These are phyloP conservation scores for Iselma pallidipennis DNA, from an alignment of 2,888 invertebrate species.

Conservation along the genomic window DNA sequence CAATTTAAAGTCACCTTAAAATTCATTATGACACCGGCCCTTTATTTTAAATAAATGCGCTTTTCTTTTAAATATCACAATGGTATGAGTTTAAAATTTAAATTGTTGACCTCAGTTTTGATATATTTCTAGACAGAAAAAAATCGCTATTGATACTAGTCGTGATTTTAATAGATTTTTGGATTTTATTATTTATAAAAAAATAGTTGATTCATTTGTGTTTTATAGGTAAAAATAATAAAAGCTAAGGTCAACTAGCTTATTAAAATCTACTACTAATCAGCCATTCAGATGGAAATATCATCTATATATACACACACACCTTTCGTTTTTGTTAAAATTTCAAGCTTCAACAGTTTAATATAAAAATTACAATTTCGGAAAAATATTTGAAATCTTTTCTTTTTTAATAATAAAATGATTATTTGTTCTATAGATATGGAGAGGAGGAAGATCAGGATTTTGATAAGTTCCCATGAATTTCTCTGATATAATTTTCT, in stretches of 20 bases:
- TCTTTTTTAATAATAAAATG: not conserved
- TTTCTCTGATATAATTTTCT: not conserved
- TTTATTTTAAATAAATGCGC: not conserved
- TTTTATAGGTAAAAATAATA: not conserved
- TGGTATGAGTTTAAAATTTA: conserved; percentile 7
- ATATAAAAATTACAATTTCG: not conserved
- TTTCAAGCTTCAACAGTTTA: not conserved
- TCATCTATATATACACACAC: not conserved
- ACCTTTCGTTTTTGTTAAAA: not conserved
- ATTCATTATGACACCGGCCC: no score
- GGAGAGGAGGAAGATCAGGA: not conserved
- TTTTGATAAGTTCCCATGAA: not conserved
- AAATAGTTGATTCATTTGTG: not conserved
- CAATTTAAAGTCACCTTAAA: no score
- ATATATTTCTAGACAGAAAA: not conserved
- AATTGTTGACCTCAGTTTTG: conserved; percentile 16
- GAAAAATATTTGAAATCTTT: not conserved
- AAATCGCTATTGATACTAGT: not conserved
- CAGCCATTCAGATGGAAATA: not conserved
- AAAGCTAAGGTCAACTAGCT: not conserved
- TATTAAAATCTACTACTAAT: not conserved
- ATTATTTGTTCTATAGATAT: not conserved
- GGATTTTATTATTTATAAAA: not conserved
- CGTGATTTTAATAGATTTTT: not conserved
- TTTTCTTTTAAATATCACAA: conserved; percentile 19